Percentiles rank a stretch among this genome's conserved stretches.
These are phyloP conservation scores for Drosophila rubida DNA, from an alignment of 2,888 invertebrate genomes.

Conservation along the genomic window DNA sequence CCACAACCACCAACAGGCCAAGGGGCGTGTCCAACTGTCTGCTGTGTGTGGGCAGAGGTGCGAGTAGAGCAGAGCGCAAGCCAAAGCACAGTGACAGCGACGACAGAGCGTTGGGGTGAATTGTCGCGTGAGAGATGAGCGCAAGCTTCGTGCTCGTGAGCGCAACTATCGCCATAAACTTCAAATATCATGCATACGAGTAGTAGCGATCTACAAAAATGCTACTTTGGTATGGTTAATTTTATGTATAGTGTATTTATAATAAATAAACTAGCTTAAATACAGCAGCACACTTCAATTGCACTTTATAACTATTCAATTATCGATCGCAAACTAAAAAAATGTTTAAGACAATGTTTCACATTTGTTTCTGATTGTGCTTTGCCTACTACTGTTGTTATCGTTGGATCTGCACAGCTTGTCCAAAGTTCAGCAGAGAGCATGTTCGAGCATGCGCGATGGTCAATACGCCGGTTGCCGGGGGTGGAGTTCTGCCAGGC, in stretches of 20 bases:
- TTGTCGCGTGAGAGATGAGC: slow-evolving; percentile 35
- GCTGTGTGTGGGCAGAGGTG: slow-evolving; percentile 8
- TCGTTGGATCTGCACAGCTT: slow-evolving; percentile 27
- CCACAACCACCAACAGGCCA: slow-evolving; percentile 43
- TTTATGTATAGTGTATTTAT: no score
- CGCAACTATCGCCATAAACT: not conserved
- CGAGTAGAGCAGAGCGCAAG: slow-evolving; percentile 2
- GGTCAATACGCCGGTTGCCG: slow-evolving; percentile 32
- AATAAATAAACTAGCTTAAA: no score
- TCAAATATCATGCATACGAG: not conserved
- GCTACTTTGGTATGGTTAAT: no score
- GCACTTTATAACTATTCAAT: not conserved
- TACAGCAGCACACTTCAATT: no score
- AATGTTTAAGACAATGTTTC: not conserved
- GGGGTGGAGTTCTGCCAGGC: slow-evolving; percentile 74
- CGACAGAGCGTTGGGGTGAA: slow-evolving; percentile 37
- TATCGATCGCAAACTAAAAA: no score
- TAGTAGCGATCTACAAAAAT: not conserved
- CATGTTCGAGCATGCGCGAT: slow-evolving; percentile 76
- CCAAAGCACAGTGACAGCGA: slow-evolving; percentile 13
- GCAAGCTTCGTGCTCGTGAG: slow-evolving; percentile 37
- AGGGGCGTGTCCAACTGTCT: slow-evolving; percentile 46
- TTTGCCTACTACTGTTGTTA: not conserved
- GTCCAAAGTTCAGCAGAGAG: slow-evolving; percentile 23
- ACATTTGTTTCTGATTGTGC: not conserved